Conservation (phyloP, 1,140 invertebrate species). For the Orchestia grillus region DNA sequence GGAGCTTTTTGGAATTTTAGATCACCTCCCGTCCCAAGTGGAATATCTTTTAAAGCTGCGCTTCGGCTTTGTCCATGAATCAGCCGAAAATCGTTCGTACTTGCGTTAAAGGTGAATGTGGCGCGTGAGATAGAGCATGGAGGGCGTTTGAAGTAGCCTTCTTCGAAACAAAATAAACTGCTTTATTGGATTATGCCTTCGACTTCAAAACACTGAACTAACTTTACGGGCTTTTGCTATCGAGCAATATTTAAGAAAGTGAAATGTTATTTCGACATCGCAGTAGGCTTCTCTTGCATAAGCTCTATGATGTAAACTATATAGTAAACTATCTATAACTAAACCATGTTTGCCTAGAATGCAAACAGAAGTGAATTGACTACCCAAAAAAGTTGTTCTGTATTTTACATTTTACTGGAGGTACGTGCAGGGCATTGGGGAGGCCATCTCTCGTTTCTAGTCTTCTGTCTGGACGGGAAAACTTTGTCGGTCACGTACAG, state of each 20-base stretch:
- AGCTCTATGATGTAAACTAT: not conserved
- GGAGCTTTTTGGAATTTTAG: not conserved
- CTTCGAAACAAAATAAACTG: not conserved
- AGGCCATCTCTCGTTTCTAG: too few relatives aligned
- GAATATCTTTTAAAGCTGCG: not conserved
- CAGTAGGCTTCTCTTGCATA: too few relatives aligned
- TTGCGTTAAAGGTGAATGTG: not conserved
- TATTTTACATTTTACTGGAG: too few relatives aligned
- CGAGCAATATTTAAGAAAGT: not conserved
- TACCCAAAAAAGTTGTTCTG: too few relatives aligned
- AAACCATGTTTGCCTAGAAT: too few relatives aligned
- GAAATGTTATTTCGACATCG: not conserved
- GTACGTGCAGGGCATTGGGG: too few relatives aligned
- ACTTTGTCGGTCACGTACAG: too few relatives aligned
- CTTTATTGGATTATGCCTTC: not conserved
- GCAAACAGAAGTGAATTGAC: too few relatives aligned
- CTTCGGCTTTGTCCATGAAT: not conserved
- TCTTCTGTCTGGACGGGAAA: too few relatives aligned
- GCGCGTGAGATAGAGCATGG: not conserved
- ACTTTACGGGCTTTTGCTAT: not conserved
- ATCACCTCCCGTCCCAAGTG: not conserved
- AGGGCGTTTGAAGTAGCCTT: not conserved
- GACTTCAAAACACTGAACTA: not conserved
- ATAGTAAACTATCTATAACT: too few relatives aligned
- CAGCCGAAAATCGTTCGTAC: not conserved